Conservation (phyloP, 2,888 invertebrate species). For the Chymomyza amoena region DNA sequence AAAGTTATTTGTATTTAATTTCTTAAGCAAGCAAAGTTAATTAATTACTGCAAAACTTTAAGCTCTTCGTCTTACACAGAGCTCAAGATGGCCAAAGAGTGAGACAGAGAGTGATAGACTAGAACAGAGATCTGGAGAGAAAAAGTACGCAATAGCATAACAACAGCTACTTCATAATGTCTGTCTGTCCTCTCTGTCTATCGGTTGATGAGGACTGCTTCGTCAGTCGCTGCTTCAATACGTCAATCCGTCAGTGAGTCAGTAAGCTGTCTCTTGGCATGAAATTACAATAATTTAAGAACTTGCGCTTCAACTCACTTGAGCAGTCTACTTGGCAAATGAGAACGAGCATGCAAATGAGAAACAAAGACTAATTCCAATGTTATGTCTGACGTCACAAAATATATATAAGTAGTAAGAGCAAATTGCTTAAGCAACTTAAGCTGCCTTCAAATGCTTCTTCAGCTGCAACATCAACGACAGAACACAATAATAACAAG, state of each 20-base stretch:
- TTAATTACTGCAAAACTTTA: slow-evolving; percentile 62
- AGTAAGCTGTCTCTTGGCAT: slow-evolving; percentile 21
- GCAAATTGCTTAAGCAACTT: slow-evolving; percentile 29
- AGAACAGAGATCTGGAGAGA: background rate
- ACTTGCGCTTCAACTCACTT: slow-evolving; percentile 44
- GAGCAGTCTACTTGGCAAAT: background rate
- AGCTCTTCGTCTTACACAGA: slow-evolving; percentile 14
- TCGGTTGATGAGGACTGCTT: background rate
- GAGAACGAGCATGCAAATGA: background rate
- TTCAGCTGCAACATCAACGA: slow-evolving; percentile 8
- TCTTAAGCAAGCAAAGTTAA: slow-evolving; percentile 66
- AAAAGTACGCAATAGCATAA: background rate
- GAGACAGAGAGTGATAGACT: background rate
- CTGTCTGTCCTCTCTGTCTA: background rate
- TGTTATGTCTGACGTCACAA: background rate
- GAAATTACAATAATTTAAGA: slow-evolving; percentile 66
- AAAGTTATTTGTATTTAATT: slow-evolving; percentile 71
- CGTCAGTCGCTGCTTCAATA: background rate
- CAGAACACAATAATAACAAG: slow-evolving; percentile 6
- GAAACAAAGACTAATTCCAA: background rate
- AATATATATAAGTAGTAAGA: no score
- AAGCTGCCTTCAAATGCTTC: slow-evolving; percentile 49
- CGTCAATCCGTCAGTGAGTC: background rate
- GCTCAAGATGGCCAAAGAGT: background rate
- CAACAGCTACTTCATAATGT: slow-evolving; percentile 1